phyloP scores from a whole-genome alignment of 2,797 vertebrate species.

The Pterois miles region DNA sequence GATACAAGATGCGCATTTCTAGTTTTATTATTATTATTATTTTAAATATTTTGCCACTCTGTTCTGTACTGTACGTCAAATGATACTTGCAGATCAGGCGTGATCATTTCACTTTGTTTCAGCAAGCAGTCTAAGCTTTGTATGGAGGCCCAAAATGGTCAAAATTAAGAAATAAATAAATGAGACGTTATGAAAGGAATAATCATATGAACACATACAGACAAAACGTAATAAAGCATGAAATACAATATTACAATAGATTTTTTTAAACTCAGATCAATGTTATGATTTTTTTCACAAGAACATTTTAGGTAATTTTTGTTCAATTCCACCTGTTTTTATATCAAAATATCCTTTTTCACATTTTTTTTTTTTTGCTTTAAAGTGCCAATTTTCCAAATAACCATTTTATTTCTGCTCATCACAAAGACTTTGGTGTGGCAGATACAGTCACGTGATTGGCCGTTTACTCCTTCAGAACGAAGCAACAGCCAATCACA shows the following conservation, averaged over 20 bases:
- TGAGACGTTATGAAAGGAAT: neutral
- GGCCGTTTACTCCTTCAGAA: neutral
- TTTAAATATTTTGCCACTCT: neutral
- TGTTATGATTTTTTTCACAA: neutral
- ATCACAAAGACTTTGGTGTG: neutral
- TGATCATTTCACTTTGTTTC: neutral
- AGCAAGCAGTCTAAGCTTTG: too few relatives aligned
- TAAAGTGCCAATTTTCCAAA: neutral
- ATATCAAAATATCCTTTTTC: neutral
- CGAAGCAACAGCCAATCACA: neutral
- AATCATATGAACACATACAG: neutral
- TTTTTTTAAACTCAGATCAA: neutral
- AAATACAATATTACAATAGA: neutral
- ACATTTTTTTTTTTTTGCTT: neutral
- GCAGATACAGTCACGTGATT: neutral
- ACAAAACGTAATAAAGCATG: neutral
- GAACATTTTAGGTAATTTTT: neutral
- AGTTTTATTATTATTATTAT: constrained; percentile 23
- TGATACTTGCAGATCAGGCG: constrained; percentile 39
- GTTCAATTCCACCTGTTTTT: neutral
- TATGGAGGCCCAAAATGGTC: neutral
- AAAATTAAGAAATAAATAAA: neutral
- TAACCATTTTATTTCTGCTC: neutral
- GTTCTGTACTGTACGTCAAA: constrained; percentile 39
- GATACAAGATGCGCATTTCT: constrained; percentile 43